A percentile compares a stretch with the other conserved stretches of the same genome.
phyloP scores from a whole-genome alignment of 2,888 invertebrate genomes.

The Isoperla grammatica region DNA sequence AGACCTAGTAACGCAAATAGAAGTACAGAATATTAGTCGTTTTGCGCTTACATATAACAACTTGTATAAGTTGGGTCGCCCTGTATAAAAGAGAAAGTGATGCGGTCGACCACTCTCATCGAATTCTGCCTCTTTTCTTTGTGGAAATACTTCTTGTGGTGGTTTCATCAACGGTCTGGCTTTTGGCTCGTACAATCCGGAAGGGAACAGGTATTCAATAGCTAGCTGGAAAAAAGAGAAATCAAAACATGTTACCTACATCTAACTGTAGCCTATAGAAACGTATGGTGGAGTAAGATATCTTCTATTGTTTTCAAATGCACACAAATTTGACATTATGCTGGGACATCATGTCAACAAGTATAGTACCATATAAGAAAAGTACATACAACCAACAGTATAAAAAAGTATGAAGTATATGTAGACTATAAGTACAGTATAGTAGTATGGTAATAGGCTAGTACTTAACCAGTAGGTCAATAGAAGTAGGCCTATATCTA shows the following conservation, averaged over 20 bases:
- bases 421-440: no score
- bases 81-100: slow-evolving; percentile 89
- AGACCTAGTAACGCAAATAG: no score
- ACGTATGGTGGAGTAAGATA: neutral
- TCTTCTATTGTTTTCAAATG: neutral
- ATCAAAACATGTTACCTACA: slow-evolving; percentile 21
- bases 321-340: no score
- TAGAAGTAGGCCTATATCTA: no score
- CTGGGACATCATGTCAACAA: no score
- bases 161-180: slow-evolving; percentile 88
- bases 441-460: no score
- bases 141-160: slow-evolving; percentile 81
- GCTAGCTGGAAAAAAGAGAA: slow-evolving; percentile 61
- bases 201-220: slow-evolving; percentile 93
- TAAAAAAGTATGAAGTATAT: no score
- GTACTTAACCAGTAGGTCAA: no score
- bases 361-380: no score
- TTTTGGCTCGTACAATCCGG: slow-evolving; percentile 76
- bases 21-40: slow-evolving; percentile 15
- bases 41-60: slow-evolving; percentile 63
- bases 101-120: slow-evolving; percentile 85
- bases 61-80: slow-evolving; percentile 77
- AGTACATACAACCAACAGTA: no score
- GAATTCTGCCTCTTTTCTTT: slow-evolving; percentile 82
- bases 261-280: neutral